Base-by-base conservation (phyloP, 2,797 vertebrate species). In the Dryobates pubescens region DNA sequence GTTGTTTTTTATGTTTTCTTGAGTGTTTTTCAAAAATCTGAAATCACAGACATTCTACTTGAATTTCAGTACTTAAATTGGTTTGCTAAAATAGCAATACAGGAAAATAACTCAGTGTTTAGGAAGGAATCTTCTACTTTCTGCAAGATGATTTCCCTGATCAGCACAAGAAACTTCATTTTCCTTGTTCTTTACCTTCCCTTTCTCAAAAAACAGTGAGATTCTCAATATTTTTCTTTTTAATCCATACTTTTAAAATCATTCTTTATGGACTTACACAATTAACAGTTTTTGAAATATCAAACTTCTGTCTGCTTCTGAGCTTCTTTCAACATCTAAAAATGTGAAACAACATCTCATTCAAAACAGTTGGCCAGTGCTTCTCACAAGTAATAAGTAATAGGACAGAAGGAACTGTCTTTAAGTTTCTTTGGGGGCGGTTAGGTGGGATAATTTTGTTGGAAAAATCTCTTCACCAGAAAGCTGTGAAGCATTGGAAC, bases 141-240 rank as follows among this genome's bases (percentile, higher is more conserved):
- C 63, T 88, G 32, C 34, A 63, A 6, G 3, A 0, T 17, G 1
- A 41, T 86, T 85, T 70, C 57, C 17, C 27, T 74, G 7, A 9
- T 23, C 18, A 57, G 18, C 30, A 49, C 5, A 2, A 6, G 3
- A 24, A 47, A 22, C 5, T 18, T 19, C 7, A 5, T 41, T 36
- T 32, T 58, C 7, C 8, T 16, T 5, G 10, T 2, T 56, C 23
- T 79, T 0, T 32, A 34, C 30, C n/a, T 67, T 3, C 4, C 0
- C 4, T 73, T 86, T 71, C 8, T 14, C 32, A 24, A 64, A 49
- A 19, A 17, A 3, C 11, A 64, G 19, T 64, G 51, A 47, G 14
- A 41, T 47, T 58, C 30, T 84, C 15, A 17, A 7, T 30, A 10
- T 7, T 10, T 53, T 38, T 18, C 16, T 30, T 54, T 76, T 51